Base-by-base conservation (phyloP, 2,113 vertebrate genomes). In the Ceyx cyanopectus region DNA sequence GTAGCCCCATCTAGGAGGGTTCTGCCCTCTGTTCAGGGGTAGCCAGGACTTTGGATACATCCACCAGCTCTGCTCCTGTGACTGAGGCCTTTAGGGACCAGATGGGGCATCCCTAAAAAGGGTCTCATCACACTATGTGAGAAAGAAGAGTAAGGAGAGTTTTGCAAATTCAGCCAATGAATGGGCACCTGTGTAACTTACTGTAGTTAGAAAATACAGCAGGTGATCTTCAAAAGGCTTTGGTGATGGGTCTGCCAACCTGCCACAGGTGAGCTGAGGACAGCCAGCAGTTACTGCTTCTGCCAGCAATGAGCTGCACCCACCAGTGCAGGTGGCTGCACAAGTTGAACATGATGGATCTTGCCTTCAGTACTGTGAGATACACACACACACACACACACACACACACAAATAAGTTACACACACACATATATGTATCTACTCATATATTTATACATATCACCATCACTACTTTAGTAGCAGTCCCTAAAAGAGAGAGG, bases 281-380 rank as follows among this genome's bases (percentile, higher is more conserved):
- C 46, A 58, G 41, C 24, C 0, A 0, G 37, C 4, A 20, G 40
- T 37, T 29, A 19, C 15, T 26, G 46, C 34, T 72, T 51, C 58
- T 56, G 40, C 29, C 10, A 23, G 32, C 4, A 0, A 26, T 1
- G 10, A 75, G 57, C 34, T 53, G 62, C 41, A 40, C 13, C 34
- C 7, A 0, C 8, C 32, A n/a, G 16, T 10, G 43, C 27, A 26
- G 58, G 17, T 9, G 48, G 40, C 54, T 32, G 24, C 37, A 30
- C 50, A 32, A 26, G 19, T 27, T 41, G 34, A n/a, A 40, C 8
- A 13, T 1, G 1, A 14, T 0, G 0, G 41, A 23, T 40, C 40
- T 81, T 67, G 14, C 61, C 86, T 74, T 74, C 57, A 8, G 21
- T 32, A 17, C 70, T n/a, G 45, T 57, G 58, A 40, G 53, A 43